phyloP scores from a whole-genome alignment of 1,140 invertebrate species.

The Calosoma granatense region DNA sequence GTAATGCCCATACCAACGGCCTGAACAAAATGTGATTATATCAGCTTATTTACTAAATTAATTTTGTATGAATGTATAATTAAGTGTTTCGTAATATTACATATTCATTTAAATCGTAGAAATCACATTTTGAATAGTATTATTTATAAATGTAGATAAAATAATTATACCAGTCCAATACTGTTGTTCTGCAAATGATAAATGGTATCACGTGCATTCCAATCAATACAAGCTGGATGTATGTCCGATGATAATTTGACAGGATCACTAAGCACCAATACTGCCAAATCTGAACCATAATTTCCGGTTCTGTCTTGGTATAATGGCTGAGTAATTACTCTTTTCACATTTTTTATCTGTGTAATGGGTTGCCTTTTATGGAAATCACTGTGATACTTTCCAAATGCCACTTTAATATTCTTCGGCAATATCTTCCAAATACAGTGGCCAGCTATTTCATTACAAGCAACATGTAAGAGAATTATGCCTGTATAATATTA shows the following conservation, averaged over 20 bases:
- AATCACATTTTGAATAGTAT: constrained; percentile 3
- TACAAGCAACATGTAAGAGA: too few relatives aligned
- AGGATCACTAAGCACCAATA: constrained; percentile 29
- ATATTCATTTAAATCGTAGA: too few relatives aligned
- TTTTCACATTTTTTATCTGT: constrained; percentile 28
- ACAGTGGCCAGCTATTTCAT: too few relatives aligned
- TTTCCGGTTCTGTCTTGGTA: constrained; percentile 38
- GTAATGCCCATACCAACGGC: constrained; percentile 37
- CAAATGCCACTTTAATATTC: constrained; percentile 30
- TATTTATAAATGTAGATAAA: background rate
- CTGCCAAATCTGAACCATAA: constrained; percentile 38
- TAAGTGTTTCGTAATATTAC: too few relatives aligned
- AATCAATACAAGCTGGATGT: constrained; percentile 35
- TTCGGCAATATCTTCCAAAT: constrained; percentile 32
- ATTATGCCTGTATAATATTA: background rate
- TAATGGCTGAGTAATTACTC: constrained; percentile 28
- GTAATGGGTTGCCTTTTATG: constrained; percentile 22
- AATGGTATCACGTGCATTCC: constrained; percentile 22
- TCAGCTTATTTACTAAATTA: too few relatives aligned
- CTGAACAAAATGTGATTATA: constrained; percentile 16
- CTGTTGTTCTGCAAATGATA: constrained; percentile 21
- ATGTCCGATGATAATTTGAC: constrained; percentile 26
- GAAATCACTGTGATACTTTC: constrained; percentile 31
- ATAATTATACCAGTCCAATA: constrained; percentile 29
- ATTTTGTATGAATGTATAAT: too few relatives aligned